Conservation (phyloP, 2,113 vertebrate genomes). For the Limnothrissa miodon region DNA sequence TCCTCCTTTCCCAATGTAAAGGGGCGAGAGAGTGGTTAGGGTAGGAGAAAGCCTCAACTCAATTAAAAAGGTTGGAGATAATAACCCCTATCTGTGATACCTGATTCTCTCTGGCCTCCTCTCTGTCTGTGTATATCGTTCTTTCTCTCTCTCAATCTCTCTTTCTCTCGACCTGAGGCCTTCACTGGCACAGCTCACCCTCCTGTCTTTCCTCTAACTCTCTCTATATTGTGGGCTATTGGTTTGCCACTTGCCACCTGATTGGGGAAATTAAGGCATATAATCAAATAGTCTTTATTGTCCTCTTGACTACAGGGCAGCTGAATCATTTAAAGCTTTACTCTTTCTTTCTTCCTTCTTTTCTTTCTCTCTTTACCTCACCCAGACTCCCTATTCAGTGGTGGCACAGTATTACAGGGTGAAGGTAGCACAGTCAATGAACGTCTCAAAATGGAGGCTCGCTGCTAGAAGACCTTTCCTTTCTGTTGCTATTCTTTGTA, state of each 20-base stretch:
- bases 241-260: conserved; percentile 36
- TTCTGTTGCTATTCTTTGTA: background rate
- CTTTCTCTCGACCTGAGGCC: background rate
- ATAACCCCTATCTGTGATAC: conserved; percentile 50
- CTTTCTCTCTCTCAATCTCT: conserved; percentile 20
- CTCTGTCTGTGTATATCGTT: conserved; percentile 20
- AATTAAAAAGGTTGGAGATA: conserved; percentile 52
- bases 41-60: conserved; percentile 41
- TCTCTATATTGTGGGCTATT: conserved; percentile 23
- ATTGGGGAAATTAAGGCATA: conserved; percentile 57
- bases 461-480: conserved; percentile 21
- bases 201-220: background rate
- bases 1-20: conserved; percentile 4
- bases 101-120: conserved; percentile 41
- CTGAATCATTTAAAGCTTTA: conserved; percentile 34
- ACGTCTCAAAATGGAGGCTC: conserved; percentile 1
- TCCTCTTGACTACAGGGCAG: conserved; percentile 46
- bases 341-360: conserved; percentile 9
- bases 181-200: background rate
- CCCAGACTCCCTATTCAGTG: background rate
- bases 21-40: background rate
- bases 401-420: background rate
- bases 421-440: background rate
- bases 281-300: conserved; percentile 57
- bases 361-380: background rate